Base-by-base conservation (phyloP, 2,888 invertebrate genomes). In the Ophion ventricosus region DNA sequence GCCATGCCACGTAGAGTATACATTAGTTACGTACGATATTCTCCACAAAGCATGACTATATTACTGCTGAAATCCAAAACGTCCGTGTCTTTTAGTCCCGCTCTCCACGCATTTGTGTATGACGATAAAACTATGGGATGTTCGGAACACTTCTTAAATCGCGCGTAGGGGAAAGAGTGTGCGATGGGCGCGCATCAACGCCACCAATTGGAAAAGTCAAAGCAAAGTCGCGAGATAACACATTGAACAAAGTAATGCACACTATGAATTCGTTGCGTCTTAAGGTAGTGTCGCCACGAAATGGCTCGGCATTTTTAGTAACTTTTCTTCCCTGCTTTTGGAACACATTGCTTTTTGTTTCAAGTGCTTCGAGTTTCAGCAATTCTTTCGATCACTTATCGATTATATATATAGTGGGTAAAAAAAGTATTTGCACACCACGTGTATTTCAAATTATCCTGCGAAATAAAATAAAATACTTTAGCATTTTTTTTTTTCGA, bases 41-140 rank as follows among this genome's bases (percentile, higher is more conserved):
- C 20, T 57, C 56, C 79, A 29, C 61, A 43, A 70, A 79, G 83
- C 83, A 83, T 83, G 83, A 75, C 72, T 80, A 79, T 78, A 74
- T 63, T 75, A 43, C 64, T 69, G 54, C 74, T 80, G 72, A 54
- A 26, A 75, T 61, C 79, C 70, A 75, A 69, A 75, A 70, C 49
- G 43, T 56, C 66, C 57, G 77, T 61, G 63, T 64, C 64, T 54
- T 49, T 64, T 14, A 70, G 2, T 14, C 66, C 66, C 29, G 7
- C 49, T 49, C 49, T 49, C 78, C 79, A 17, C 69, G 74, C 74
- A 74, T 69, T 66, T 54, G 69, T 69, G 26, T 54, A 54, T 40
- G 49, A 49, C 49, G 23, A 57, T 20, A 35, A 35, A 35, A 35
- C 35, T 7, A 8, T 57, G 23, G 23, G 23, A 64, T 26, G 4